phyloP scores from a whole-genome alignment of 1,140 invertebrate species.

The roundworm (Caenorhabditis elegans) region WBcel235 BX284606.5:4344501-4345000 shows the following conservation, averaged over 20 bases:
- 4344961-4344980: neutral
- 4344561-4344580: too few relatives aligned
- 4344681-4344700: too few relatives aligned
- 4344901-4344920: constrained; percentile 36
- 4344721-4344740: too few relatives aligned
- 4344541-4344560: neutral
- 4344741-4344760: neutral
- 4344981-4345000: constrained; percentile 48
- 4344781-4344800: constrained; percentile 35
- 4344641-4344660: too few relatives aligned
- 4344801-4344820: constrained; percentile 44
- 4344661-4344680: too few relatives aligned
- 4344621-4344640: too few relatives aligned
- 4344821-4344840: constrained; percentile 33
- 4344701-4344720: too few relatives aligned
- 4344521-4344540: constrained; percentile 13
- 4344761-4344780: constrained; percentile 39
- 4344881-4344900: constrained; percentile 62
- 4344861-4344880: constrained; percentile 59
- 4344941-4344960: neutral
- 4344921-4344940: neutral
- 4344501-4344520: constrained; percentile 22
- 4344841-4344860: constrained; percentile 35
- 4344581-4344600: too few relatives aligned
- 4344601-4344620: too few relatives aligned